Evolutionary conservation across 2,113 vertebrate species (phyloP).

Genomic region (Vidua macroura): DNA sequence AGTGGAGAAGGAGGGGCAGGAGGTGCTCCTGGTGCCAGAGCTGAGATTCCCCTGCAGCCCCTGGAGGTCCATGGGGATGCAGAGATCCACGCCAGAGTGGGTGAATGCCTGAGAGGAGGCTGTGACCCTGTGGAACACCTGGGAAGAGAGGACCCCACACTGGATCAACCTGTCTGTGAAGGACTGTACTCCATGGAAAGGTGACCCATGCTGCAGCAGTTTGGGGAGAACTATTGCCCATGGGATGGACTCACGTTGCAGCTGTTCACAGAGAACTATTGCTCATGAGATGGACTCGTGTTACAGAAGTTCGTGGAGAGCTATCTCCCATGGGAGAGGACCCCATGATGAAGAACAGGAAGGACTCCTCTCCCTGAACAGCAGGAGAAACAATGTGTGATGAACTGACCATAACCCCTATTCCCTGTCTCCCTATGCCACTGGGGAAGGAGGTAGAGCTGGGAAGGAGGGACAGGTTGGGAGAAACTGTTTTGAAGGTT

Average conservation of each 20-base stretch:
- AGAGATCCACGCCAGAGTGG: accelerated
- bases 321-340: not conserved
- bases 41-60: not conserved
- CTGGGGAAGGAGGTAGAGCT: not conserved
- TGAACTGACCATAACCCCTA: not conserved
- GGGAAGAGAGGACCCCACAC: not conserved
- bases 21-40: not conserved
- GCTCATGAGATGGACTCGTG: not conserved
- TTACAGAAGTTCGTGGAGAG: not conserved
- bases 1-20: not conserved
- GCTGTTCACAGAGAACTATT: not conserved
- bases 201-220: not conserved
- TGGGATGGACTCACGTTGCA: too few relatives aligned
- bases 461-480: accelerated
- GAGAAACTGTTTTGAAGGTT: not conserved
- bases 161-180: not conserved
- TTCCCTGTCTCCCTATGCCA: not conserved
- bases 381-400: not conserved
- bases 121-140: not conserved
- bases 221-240: accelerated
- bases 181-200: not conserved
- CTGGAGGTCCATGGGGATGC: not conserved
- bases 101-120: not conserved
- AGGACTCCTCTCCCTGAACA: not conserved
- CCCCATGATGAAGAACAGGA: not conserved